Evolutionary conservation across 2,797 vertebrate species (phyloP), one percentile per base, ranked within the genome.

Genomic region (Sphenodon punctatus): DNA sequence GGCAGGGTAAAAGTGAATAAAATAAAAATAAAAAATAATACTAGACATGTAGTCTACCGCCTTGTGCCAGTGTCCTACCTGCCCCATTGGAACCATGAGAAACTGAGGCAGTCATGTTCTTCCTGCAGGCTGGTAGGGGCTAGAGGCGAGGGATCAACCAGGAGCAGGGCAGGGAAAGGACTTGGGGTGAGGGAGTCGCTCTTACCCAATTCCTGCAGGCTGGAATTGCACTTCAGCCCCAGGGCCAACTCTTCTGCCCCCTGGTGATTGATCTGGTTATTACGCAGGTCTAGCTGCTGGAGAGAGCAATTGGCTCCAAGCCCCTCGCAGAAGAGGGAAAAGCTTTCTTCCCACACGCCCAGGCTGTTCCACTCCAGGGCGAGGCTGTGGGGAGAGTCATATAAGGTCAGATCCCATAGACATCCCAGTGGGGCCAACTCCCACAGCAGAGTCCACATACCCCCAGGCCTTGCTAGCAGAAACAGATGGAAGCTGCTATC

Each of bases 281-380:
- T 99, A 75, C 98, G 97, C 60, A 99, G 95, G 93, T 99, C 98
- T 32, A 99, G 95, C 30, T 89, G 95, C 12, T 69, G 94, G 41
- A 99, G 95, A 23, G 43, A 22, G 1, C 34, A 53, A 74, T 97
- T 99, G 84, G 93, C 95, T 11, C 95, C 94, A 75, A 99, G 88
- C 30, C 97, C 98, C 41, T 97, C 96, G 67, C 98, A 99, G 85
- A 99, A 97, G 8, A 96, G 67, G 1, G 97, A 96, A 58, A 99
- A 99, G 78, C 96, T 95, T 34, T 99, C 97, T 3, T 98, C 97
- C 97, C 96, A 98, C 12, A 97, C 46, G 0, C 98, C 98, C 49
- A 99, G 77, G 42, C 93, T 97, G 70, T 99, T 99, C 98, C 98
- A 99, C 89, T 99, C 98, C 89, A 99, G 88, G 58, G 96, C 96